phyloP scores from a whole-genome alignment of 2,888 invertebrate genomes.

The Theodoxus fluviatilis region DNA sequence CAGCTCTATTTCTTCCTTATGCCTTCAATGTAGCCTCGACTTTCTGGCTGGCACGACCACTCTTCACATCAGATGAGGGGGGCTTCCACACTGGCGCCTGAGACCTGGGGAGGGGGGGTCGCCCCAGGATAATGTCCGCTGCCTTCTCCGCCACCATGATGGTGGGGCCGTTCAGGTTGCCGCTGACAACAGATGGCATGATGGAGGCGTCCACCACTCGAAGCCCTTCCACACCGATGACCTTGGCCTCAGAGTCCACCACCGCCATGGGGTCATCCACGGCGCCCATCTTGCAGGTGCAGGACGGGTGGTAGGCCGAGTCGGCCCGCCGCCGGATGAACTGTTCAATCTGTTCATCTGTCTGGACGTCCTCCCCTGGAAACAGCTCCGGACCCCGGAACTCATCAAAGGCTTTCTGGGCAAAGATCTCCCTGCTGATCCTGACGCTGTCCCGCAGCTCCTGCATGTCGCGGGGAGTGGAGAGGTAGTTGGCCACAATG shows the following conservation, averaged over 20 bases:
- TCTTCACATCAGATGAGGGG: constrained; percentile 29
- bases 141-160: constrained; percentile 69
- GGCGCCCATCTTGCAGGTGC: constrained; percentile 79
- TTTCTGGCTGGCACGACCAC: too few relatives aligned
- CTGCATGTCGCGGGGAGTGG: constrained; percentile 71
- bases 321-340: constrained; percentile 63
- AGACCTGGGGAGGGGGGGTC: constrained; percentile 55
- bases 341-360: constrained; percentile 63
- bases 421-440: constrained; percentile 59
- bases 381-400: constrained; percentile 52
- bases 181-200: constrained; percentile 78
- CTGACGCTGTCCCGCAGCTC: constrained; percentile 55
- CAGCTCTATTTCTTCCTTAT: too few relatives aligned
- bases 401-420: constrained; percentile 62
- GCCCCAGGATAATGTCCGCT: constrained; percentile 67
- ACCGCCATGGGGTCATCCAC: constrained; percentile 69
- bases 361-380: constrained; percentile 50
- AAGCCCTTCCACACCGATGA: constrained; percentile 71
- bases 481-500: constrained; percentile 91
- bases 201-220: constrained; percentile 83
- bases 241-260: constrained; percentile 71
- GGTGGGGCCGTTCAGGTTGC: constrained; percentile 73
- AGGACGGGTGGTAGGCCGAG: constrained; percentile 81
- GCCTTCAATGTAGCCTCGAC: too few relatives aligned
- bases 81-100: constrained; percentile 59